Percentiles rank a stretch among this genome's conserved stretches.
phyloP scores from a whole-genome alignment of 2,888 invertebrate genomes.

The Cosmia trapezina region DNA sequence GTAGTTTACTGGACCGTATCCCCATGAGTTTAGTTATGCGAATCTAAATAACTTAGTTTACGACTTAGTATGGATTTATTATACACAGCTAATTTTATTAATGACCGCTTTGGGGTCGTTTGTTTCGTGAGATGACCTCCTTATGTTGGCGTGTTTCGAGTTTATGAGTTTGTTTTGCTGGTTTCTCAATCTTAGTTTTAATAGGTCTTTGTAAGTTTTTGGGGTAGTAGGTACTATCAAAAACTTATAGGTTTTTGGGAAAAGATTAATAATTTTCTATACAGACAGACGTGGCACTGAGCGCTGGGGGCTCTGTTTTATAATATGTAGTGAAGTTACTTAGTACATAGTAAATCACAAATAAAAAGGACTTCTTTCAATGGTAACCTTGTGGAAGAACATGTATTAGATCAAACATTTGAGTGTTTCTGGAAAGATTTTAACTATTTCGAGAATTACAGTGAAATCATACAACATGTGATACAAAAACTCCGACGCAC shows the following conservation, averaged over 20 bases:
- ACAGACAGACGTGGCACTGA: no score
- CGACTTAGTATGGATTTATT: constrained; percentile 53
- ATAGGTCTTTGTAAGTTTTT: constrained; percentile 2
- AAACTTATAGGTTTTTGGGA: not conserved
- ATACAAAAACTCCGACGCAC: not conserved
- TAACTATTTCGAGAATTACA: not conserved
- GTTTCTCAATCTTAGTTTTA: constrained; percentile 9
- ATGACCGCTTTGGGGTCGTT: constrained; percentile 52
- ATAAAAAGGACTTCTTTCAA: not conserved
- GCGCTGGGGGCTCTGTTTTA: no score
- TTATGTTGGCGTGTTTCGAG: constrained; percentile 14
- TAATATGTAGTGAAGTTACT: no score
- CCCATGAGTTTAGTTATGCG: constrained; percentile 44
- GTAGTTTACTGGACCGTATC: constrained; percentile 26
- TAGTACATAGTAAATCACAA: no score
- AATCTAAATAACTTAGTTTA: constrained; percentile 53
- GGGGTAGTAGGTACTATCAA: not conserved
- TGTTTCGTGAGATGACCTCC: constrained; percentile 18
- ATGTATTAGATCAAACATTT: not conserved
- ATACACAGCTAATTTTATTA: constrained; percentile 56
- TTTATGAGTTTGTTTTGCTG: constrained; percentile 26
- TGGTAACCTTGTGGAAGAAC: not conserved
- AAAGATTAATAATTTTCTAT: not conserved
- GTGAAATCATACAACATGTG: not conserved
- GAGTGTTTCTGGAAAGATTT: not conserved